Evolutionary conservation across 37 sponge, comb jelly and placozoan genomes (phyloP).

Genomic region (Geodia barretti): DNA sequence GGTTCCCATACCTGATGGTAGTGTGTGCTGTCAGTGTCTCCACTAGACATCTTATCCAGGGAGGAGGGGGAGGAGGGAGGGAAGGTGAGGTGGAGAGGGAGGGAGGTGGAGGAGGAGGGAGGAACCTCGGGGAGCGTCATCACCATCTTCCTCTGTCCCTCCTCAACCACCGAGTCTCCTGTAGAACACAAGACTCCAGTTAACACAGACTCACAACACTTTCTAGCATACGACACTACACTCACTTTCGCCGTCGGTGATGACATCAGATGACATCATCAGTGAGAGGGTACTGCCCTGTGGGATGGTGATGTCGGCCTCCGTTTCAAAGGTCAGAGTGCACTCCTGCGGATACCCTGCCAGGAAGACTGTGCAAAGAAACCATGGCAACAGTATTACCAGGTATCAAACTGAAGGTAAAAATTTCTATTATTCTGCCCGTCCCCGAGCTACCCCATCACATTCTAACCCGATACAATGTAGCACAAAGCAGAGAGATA

Average conservation of each 20-base stretch:
- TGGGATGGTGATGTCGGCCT: conserved; percentile 7
- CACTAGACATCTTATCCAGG: background rate
- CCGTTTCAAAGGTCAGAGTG: conserved; percentile 12
- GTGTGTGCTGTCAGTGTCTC: background rate
- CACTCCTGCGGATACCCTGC: conserved; percentile 42
- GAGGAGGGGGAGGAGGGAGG: background rate
- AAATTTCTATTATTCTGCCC: too few relatives aligned
- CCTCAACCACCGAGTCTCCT: background rate
- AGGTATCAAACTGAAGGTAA: too few relatives aligned
- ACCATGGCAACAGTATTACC: too few relatives aligned
- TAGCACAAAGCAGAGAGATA: background rate
- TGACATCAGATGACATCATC: background rate
- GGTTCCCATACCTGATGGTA: background rate
- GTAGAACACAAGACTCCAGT: conserved; percentile 30
- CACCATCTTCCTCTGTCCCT: background rate
- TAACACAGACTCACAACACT: too few relatives aligned
- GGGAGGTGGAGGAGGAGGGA: background rate
- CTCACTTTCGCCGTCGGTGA: too few relatives aligned
- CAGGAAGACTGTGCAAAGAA: conserved; percentile 6
- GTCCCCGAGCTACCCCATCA: too few relatives aligned
- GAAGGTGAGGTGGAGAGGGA: conserved; percentile 27
- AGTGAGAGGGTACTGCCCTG: background rate
- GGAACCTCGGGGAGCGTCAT: background rate
- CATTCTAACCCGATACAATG: too few relatives aligned
- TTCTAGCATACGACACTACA: too few relatives aligned